Evolutionary conservation across 1,140 invertebrate genomes (phyloP).

Genomic region (Heliothis virescens): DNA sequence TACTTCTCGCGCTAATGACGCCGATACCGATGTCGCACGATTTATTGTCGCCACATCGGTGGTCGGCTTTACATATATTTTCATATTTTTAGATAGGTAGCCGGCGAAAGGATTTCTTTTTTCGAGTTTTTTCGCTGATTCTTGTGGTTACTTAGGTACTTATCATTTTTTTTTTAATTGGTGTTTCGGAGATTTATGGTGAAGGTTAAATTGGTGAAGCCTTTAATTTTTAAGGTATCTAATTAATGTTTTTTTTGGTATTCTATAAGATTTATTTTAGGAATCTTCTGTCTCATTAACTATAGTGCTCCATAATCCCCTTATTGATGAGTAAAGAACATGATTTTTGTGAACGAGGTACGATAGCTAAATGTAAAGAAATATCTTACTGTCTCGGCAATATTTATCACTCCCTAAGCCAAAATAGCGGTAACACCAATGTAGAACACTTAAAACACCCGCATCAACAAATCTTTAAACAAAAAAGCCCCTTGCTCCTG

Average conservation of each 20-base stretch:
- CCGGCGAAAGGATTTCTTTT: constrained; percentile 56
- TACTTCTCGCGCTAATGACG: constrained; percentile 70
- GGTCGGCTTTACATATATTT: constrained; percentile 71
- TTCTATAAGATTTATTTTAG: too few species aligned
- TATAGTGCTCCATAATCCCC: too few species aligned
- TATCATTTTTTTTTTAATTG: constrained; percentile 14
- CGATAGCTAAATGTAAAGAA: too few species aligned
- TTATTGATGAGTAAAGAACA: too few species aligned
- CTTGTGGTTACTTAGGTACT: background rate
- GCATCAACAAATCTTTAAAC: background rate
- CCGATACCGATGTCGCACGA: constrained; percentile 65
- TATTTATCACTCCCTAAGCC: too few species aligned
- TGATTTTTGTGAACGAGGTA: too few species aligned
- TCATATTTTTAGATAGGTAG: constrained; percentile 62
- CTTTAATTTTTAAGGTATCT: too few species aligned
- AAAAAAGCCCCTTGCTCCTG: background rate
- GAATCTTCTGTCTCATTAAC: too few species aligned
- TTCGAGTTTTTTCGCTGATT: constrained; percentile 42
- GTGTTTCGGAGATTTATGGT: constrained; percentile 14
- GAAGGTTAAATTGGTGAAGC: too few species aligned
- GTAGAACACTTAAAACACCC: background rate
- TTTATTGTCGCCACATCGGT: constrained; percentile 66
- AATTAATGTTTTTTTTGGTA: too few species aligned
- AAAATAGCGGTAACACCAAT: background rate
- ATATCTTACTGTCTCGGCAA: too few species aligned